Base-by-base conservation (phyloP, 2,888 invertebrate genomes). In the Diarsia mendica region DNA sequence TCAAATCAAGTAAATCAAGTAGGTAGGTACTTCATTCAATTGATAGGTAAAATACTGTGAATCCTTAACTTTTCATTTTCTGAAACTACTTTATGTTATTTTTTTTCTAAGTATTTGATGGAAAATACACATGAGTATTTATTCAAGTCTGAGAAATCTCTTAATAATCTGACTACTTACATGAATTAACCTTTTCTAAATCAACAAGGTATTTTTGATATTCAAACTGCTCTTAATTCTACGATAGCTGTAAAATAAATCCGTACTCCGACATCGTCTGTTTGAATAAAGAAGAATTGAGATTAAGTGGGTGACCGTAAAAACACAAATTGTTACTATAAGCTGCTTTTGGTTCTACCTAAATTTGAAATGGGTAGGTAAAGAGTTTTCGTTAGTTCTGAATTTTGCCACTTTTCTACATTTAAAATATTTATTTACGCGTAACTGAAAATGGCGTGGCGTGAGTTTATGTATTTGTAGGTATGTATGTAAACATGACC, bases 201-300 rank as follows among this genome's bases (percentile, higher is more conserved):
- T 51, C 23, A 44, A 23, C 18, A 33, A 15, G 18, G 46, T 66
- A 44, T 53, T 75, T 53, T 11, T 39, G n/a, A 3, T 20, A 53
- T 53, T 53, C 28, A 5, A 49, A 69, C n/a, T n/a, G 46, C 15
- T 46, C 9, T 23, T 75, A 33, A 66, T 66, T 67, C 23, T 61
- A 9, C 15, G 15, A 51, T 53, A 51, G 39, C 53, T 48, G 46
- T 76, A 48, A 63, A 55, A 46, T 28, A 63, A 75, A 75, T 67
- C 13, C 15, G 23, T 49, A 5, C 28, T 49, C 28, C 3, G n/a
- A 9, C 15, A 48, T 28, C 0, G 44, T 28, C 18, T n/a, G 15
- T 75, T 67, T 61, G 20, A 28, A 28, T 48, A 39, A 18, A 23
- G 5, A 28, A 28, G 6, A 28, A 76, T 64, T 44, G n/a, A 4